Evolutionary conservation across 2,797 vertebrate genomes (phyloP).

Genomic region (Anniella stebbinsi): DNA sequence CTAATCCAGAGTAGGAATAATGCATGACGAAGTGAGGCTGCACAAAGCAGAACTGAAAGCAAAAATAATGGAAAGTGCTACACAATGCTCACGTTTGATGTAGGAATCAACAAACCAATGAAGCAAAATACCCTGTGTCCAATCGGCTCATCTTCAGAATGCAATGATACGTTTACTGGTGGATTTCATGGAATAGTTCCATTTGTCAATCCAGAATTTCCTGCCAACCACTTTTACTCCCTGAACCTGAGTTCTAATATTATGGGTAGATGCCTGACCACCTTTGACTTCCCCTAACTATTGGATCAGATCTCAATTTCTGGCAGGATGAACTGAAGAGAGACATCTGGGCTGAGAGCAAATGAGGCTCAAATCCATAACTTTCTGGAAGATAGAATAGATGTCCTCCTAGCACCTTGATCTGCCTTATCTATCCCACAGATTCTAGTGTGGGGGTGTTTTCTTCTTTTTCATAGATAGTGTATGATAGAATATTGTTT

Average conservation of each 20-base stretch:
- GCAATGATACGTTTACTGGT: not conserved
- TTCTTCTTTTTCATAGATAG: conserved; percentile 36
- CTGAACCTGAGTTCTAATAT: not conserved
- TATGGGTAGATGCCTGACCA: too few species aligned
- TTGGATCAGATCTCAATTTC: not conserved
- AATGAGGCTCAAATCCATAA: not conserved
- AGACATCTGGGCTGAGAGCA: not conserved
- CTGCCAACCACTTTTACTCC: not conserved
- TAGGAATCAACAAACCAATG: not conserved
- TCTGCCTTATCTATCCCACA: not conserved
- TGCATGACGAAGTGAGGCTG: accelerated
- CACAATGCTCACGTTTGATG: too few species aligned
- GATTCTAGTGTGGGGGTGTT: not conserved
- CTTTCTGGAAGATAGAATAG: not conserved
- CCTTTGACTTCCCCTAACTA: not conserved
- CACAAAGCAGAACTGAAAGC: not conserved
- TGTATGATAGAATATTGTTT: not conserved
- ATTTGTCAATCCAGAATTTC: not conserved
- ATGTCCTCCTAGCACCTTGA: not conserved
- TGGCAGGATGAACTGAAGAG: not conserved
- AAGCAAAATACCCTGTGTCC: too few species aligned
- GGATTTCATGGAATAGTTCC: not conserved
- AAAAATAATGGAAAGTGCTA: not conserved
- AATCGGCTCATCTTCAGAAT: not conserved
- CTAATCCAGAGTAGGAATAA: accelerated